These are phyloP conservation scores for Plagodis dolabraria DNA, from an alignment of 2,888 invertebrate genomes.

Conservation along the genomic window DNA sequence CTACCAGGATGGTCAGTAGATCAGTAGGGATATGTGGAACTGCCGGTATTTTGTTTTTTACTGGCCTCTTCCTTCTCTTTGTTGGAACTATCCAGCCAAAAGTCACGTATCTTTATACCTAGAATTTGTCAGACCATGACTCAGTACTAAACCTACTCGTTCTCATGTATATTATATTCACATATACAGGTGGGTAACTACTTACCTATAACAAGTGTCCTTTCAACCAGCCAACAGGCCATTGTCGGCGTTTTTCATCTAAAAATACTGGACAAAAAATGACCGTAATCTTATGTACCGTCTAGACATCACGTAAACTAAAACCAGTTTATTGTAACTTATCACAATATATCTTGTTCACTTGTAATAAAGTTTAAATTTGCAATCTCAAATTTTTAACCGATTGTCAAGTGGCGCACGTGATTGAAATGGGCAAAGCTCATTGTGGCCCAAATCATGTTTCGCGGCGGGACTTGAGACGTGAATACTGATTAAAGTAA, in stretches of 20 bases:
- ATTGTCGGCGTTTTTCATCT: constrained; percentile 33
- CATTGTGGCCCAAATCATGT: constrained; percentile 22
- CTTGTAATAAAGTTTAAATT: constrained; percentile 25
- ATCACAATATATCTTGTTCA: constrained; percentile 11
- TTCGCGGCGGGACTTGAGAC: constrained; percentile 19
- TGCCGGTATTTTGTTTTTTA: too few species aligned
- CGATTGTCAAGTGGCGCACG: constrained; percentile 32
- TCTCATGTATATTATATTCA: neutral
- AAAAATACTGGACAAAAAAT: constrained; percentile 34
- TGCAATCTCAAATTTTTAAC: constrained; percentile 9
- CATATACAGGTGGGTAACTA: neutral
- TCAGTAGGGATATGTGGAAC: too few species aligned
- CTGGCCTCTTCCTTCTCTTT: too few species aligned
- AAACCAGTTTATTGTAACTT: neutral
- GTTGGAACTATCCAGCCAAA: too few species aligned
- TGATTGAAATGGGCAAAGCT: constrained; percentile 23
- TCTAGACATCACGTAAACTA: constrained; percentile 15
- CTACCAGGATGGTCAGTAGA: too few species aligned
- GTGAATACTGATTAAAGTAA: constrained; percentile 30
- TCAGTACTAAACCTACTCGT: neutral
- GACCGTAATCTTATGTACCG: constrained; percentile 22
- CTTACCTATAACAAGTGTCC: constrained; percentile 16
- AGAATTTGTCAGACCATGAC: neutral
- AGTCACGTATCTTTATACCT: neutral
- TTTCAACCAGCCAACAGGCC: constrained; percentile 19